Base-by-base conservation (phyloP, 2,888 invertebrate species). In the Andrena flavipes region DNA sequence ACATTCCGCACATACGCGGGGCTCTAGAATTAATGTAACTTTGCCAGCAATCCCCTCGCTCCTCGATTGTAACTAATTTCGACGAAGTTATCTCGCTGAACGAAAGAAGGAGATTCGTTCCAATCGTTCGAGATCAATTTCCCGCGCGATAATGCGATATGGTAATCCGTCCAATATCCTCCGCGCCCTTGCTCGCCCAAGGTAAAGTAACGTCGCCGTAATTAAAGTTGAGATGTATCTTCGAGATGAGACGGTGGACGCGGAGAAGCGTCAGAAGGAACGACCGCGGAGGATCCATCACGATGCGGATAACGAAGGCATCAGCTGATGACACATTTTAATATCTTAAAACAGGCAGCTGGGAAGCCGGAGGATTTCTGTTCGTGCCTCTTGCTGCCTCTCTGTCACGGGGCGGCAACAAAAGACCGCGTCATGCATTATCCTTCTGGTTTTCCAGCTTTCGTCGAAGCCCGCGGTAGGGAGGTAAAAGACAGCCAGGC, bases 251-350 rank as follows among this genome's bases (percentile, higher is more conserved):
- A 35, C 26, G 48, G 48, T 23, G 42, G 64, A 49, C 33, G 69
- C 29, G 63, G 70, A 77, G 69, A 62, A 56, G 69, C 69, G 75
- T 76, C 76, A 56, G 70, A 77, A 70, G 83, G 76, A 69, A 62
- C 56, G 29, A 35, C 7, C 74, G 64, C 77, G 69, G 69, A 62
- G 87, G 83, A 90, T 90, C 90, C 88, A 91, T 90, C 90, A 90
- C 85, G 87, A 84, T 76, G 84, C 82, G 69, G 83, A n/a, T 90
- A 93, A 93, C 92, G 91, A 93, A 91, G 91, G 88, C 92, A 93
- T 93, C 92, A 92, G 91, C 92, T 92, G 92, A 93, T 93, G 93
- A 91, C 93, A 92, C 91, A 92, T 93, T 93, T 93, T 93, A 93
- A 93, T 93, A 93, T 93, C 93, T 93, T 93, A 93, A 93, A 93